These are phyloP conservation scores for Dendroctonus ponderosae DNA, from an alignment of 1,140 invertebrate species.

Conservation along the genomic window DNA sequence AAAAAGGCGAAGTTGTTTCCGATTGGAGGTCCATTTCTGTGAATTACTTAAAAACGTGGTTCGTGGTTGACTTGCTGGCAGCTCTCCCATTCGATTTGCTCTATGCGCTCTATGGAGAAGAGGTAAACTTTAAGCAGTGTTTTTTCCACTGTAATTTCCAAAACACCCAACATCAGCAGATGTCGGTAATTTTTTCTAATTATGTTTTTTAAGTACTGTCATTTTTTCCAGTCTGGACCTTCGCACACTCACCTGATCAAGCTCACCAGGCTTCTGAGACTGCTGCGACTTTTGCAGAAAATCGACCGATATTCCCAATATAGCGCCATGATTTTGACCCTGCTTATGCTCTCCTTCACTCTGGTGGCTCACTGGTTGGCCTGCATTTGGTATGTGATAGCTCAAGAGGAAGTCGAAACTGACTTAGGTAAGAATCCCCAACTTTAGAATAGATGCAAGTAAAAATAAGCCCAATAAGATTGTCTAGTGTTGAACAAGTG, in stretches of 20 bases:
- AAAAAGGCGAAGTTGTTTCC: constrained; percentile 97
- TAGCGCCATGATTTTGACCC: constrained; percentile 91
- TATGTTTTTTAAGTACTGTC: not conserved
- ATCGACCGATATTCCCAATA: constrained; percentile 98
- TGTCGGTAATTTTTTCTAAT: not conserved
- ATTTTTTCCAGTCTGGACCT: constrained; percentile 59
- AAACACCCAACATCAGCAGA: no score
- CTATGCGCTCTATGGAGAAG: constrained; percentile 80
- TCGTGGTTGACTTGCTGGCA: constrained; percentile 90
- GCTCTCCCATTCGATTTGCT: constrained; percentile 96
- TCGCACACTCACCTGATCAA: constrained; percentile 92
- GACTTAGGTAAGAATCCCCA: constrained; percentile 66
- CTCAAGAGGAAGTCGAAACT: constrained; percentile 79
- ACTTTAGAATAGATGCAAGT: not conserved
- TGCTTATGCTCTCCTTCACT: constrained; percentile 94
- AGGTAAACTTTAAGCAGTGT: constrained; percentile 64
- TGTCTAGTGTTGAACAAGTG: no score
- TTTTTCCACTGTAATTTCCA: constrained; percentile 9
- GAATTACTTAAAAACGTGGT: constrained; percentile 94
- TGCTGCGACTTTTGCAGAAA: constrained; percentile 93
- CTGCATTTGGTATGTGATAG: constrained; percentile 99
- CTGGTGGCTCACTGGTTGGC: constrained; percentile 98
- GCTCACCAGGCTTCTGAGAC: constrained; percentile 85
- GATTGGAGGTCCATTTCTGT: constrained; percentile 83
- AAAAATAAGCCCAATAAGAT: no score